Percentiles rank a stretch among this genome's conserved stretches.
Evolutionary conservation across 2,113 vertebrate genomes (phyloP).

Genomic region (Aspidoscelis tigris): DNA sequence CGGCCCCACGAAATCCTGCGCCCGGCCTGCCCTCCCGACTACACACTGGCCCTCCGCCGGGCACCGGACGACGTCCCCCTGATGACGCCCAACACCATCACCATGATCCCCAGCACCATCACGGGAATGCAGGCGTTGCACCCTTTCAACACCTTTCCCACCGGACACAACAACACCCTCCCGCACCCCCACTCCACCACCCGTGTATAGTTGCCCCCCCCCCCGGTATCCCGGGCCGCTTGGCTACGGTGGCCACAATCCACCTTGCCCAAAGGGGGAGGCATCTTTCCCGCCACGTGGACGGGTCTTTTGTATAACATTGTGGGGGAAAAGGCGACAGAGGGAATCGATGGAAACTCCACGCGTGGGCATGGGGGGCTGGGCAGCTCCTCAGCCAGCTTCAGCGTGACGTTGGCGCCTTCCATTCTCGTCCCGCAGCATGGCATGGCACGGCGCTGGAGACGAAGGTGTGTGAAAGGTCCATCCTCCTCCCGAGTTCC

Average conservation of each 20-base stretch:
- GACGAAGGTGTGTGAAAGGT: background rate
- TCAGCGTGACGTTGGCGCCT: background rate
- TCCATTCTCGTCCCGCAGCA: background rate
- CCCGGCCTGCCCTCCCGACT: constrained; percentile 90
- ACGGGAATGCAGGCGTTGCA: constrained; percentile 88
- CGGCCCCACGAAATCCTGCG: constrained; percentile 88
- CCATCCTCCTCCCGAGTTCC: no score
- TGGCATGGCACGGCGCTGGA: background rate
- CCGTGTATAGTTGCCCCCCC: constrained; percentile 84
- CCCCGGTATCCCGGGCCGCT: constrained; percentile 48
- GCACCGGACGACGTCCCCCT: constrained; percentile 91
- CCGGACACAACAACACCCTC: constrained; percentile 88
- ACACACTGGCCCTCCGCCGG: constrained; percentile 89
- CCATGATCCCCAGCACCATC: constrained; percentile 91
- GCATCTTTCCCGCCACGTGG: constrained; percentile 49
- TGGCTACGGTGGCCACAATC: constrained; percentile 52
- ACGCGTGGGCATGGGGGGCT: accelerated
- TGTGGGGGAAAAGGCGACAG: background rate
- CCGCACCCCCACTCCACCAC: constrained; percentile 94
- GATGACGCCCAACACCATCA: constrained; percentile 89
- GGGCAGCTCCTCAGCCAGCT: background rate
- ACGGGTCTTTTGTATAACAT: constrained; percentile 24
- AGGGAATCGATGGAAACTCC: background rate
- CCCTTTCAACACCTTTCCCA: constrained; percentile 87
- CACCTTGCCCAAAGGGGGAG: constrained; percentile 12